These are phyloP conservation scores for Chesias legatella DNA, from an alignment of 2,888 invertebrate genomes.

Conservation along the genomic window DNA sequence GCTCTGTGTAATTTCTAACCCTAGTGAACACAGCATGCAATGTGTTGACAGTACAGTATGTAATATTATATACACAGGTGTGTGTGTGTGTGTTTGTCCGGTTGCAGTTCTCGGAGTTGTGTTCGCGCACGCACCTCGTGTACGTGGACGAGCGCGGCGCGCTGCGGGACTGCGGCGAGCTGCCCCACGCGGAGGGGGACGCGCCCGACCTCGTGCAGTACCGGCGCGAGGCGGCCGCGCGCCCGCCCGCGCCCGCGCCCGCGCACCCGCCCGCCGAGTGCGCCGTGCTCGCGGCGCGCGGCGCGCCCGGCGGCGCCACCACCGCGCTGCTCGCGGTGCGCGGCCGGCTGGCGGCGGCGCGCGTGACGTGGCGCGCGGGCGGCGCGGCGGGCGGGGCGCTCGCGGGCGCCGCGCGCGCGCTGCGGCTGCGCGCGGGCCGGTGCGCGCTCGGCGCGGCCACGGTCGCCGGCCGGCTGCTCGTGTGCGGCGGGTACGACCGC, in stretches of 20 bases:
- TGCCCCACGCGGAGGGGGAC: constrained; percentile 83
- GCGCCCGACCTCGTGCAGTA: constrained; percentile 90
- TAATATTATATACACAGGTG: too few relatives aligned
- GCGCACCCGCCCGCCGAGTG: constrained; percentile 23
- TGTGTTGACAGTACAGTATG: too few relatives aligned
- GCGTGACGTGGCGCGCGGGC: constrained; percentile 85
- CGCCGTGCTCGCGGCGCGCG: constrained; percentile 58
- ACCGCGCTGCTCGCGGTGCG: constrained; percentile 65
- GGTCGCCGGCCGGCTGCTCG: constrained; percentile 83
- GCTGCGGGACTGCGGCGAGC: constrained; percentile 88
- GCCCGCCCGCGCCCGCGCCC: constrained; percentile 32
- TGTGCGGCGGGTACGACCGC: constrained; percentile 91
- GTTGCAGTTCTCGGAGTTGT: constrained; percentile 46
- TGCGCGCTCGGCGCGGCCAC: constrained; percentile 89
- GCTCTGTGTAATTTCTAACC: too few relatives aligned
- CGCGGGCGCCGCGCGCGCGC: constrained; percentile 82
- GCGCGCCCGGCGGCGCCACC: constrained; percentile 80
- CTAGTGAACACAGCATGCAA: too few relatives aligned
- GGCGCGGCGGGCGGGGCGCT: constrained; percentile 84
- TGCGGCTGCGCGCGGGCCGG: constrained; percentile 77
- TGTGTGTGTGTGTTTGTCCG: too few relatives aligned
- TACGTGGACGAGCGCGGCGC: constrained; percentile 88
- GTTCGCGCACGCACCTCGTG: constrained; percentile 86
- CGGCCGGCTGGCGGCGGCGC: constrained; percentile 83
- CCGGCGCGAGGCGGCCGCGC: constrained; percentile 74